Percentiles rank a stretch among this genome's conserved stretches.
Evolutionary conservation across 2,888 invertebrate genomes (phyloP).

Genomic region (Nebria brevicollis): DNA sequence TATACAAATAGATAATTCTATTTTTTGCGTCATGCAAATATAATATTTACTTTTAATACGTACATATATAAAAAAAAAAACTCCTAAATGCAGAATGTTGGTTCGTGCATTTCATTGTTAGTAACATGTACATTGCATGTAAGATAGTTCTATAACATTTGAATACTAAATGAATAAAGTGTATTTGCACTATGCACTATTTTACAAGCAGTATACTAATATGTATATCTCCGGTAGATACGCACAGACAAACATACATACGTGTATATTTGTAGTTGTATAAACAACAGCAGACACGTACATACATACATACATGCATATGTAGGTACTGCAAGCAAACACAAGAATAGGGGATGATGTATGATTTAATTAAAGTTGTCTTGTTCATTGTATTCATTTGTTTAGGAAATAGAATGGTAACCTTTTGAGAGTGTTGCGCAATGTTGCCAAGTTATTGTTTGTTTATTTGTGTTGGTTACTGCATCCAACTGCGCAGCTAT

Average conservation of each 20-base stretch:
- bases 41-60: too few species aligned
- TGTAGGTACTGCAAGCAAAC: background rate
- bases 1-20: too few species aligned
- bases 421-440: constrained; percentile 49
- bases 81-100: background rate
- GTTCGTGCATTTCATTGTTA: background rate
- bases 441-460: constrained; percentile 27
- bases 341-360: constrained; percentile 58
- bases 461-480: background rate
- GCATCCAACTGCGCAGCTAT: constrained; percentile 49
- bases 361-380: constrained; percentile 64
- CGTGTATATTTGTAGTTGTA: constrained; percentile 3
- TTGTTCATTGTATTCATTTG: constrained; percentile 63
- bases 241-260: background rate
- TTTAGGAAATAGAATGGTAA: constrained; percentile 62
- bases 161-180: background rate
- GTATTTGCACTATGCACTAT: constrained; percentile 6
- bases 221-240: background rate
- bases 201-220: background rate
- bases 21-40: too few species aligned
- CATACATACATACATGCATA: constrained; percentile 13
- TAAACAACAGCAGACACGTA: background rate
- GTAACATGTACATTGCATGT: background rate
- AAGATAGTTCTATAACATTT: background rate
- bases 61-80: background rate